These are phyloP conservation scores for Cephus sareptanus DNA, from an alignment of 2,888 invertebrate species.

Conservation along the genomic window DNA sequence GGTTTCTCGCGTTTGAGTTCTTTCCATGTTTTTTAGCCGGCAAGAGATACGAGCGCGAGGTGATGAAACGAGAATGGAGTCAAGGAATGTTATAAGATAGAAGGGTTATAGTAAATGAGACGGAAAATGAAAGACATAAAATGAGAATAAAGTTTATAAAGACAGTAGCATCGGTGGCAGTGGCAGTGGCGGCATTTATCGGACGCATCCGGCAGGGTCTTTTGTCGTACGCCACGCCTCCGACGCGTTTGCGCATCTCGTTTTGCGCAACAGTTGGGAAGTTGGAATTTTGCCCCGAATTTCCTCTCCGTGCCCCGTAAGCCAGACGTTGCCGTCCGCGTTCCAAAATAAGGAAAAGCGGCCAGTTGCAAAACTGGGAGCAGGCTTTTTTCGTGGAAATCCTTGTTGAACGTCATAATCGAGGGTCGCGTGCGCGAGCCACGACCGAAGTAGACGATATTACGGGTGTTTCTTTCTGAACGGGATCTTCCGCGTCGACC, in stretches of 20 bases:
- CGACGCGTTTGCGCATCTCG: slow-evolving; percentile 47
- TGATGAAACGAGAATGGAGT: too few species aligned
- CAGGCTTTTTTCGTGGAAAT: slow-evolving; percentile 1
- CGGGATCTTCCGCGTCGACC: too few species aligned
- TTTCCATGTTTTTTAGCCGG: too few species aligned
- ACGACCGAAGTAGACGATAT: too few species aligned
- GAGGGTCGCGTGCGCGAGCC: not conserved
- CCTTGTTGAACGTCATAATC: not conserved
- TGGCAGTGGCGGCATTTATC: slow-evolving; percentile 32
- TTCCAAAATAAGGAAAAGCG: slow-evolving; percentile 29
- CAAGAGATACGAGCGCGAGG: too few species aligned
- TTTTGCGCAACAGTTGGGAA: slow-evolving; percentile 57
- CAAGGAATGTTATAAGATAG: too few species aligned
- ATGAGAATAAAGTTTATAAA: too few species aligned
- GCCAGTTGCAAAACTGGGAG: slow-evolving; percentile 17
- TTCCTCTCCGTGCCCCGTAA: slow-evolving; percentile 9
- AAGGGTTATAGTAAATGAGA: too few species aligned
- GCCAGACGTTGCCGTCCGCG: slow-evolving; percentile 8
- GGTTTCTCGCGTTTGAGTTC: too few species aligned
- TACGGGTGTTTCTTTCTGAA: too few species aligned
- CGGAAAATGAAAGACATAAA: too few species aligned
- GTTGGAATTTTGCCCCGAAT: slow-evolving; percentile 27
- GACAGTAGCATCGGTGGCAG: slow-evolving; percentile 26
- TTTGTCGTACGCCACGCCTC: slow-evolving; percentile 37
- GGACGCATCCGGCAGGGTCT: slow-evolving; percentile 38